Evolutionary conservation across 2,888 invertebrate genomes (phyloP).

Genomic region (Ichneumon xanthorius): DNA sequence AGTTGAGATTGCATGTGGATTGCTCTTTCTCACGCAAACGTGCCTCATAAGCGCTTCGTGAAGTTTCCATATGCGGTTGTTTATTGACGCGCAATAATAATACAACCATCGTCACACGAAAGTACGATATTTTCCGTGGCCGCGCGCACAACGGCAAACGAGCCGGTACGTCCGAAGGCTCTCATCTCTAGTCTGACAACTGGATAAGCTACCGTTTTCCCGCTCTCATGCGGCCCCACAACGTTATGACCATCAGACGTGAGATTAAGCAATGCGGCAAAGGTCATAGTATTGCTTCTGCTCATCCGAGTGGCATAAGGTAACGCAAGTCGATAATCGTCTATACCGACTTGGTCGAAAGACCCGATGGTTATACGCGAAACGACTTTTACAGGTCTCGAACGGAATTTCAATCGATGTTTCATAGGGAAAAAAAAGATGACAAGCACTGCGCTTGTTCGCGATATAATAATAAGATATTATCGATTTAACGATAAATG

Average conservation of each 20-base stretch:
- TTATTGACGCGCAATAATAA: constrained; percentile 59
- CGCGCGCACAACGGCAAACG: constrained; percentile 36
- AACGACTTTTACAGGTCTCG: background rate
- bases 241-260: constrained; percentile 26
- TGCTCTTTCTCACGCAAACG: constrained; percentile 61
- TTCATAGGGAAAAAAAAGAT: constrained; percentile 5
- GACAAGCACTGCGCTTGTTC: too few species aligned
- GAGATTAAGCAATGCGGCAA: constrained; percentile 43
- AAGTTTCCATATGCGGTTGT: constrained; percentile 59
- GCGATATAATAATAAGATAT: constrained; percentile 1
- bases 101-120: constrained; percentile 48
- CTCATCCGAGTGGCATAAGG: background rate
- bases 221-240: background rate
- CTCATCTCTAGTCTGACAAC: constrained; percentile 45
- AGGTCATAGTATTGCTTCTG: constrained; percentile 32
- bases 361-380: background rate
- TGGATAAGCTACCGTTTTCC: constrained; percentile 45
- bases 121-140: constrained; percentile 20
- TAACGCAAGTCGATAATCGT: background rate
- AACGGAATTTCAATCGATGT: background rate
- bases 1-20: constrained; percentile 32
- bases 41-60: constrained; percentile 12
- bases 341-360: background rate
- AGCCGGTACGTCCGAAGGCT: constrained; percentile 40
- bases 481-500: constrained; percentile 65